Base-by-base conservation (phyloP, 2,888 invertebrate species). In the Tethea ocularis region DNA sequence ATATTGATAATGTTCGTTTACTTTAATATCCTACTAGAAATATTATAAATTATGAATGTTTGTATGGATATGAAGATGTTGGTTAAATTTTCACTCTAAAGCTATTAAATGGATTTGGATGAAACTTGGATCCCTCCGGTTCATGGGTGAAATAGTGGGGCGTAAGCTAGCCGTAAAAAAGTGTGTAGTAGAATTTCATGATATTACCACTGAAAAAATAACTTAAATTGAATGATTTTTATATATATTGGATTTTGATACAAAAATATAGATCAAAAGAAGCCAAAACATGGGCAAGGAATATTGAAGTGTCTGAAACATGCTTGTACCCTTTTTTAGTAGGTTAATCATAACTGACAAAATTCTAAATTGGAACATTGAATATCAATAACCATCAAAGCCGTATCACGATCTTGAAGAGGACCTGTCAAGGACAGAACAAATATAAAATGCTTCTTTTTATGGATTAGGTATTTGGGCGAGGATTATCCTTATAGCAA, bases 381-480 rank as follows among this genome's bases (percentile, higher is more conserved):
- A 46, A 46, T 46, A 46, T 46, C 46, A 46, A 46, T 46, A 46
- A 46, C 20, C 46, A 46, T 46, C 46, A 46, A 46, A 46, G 46
- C 46, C 10, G 46, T 46, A 46, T 46, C 46, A 20, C 46, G 10
- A 46, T 10, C 46, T 46, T 20, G 46, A 46, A 46, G 46, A 46
- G 17, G 46, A 46, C 46, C 46, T 46, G 46, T 20, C 46, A 46
- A 20, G 46, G 46, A 46, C 46, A 46, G 46, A 46, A 17, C 10
- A 52, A n/a, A 53, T 33, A 53, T 53, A 53, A 53, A 33, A 29
- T n/a, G 29, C n/a, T 17, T 17, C 17, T 17, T 53, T 29, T 53
- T 53, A 29, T 53, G 33, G 17, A 29, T 53, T 29, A 46, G 46
- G 46, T 46, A 53, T 26, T 52, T 11, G 17, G 29, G 10, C 53